Base-by-base conservation (phyloP, 2,888 invertebrate genomes). In the Steinernema carpocapsae region DNA sequence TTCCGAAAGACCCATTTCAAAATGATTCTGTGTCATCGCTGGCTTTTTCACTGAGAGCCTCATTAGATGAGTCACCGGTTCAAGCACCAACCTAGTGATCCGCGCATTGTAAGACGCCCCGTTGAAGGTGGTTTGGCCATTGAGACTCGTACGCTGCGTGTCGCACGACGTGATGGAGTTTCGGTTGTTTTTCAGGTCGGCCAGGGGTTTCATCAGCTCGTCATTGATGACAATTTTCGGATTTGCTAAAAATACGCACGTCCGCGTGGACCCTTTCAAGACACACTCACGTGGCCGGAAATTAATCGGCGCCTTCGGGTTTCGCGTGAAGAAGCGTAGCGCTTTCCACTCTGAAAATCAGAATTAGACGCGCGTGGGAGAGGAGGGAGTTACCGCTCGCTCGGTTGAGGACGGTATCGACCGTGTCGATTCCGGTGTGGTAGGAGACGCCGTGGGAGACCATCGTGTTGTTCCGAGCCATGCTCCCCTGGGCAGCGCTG, bases 341-440 rank as follows among this genome's bases (percentile, higher is more conserved):
- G 64, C 64, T 26, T 64, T 64, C 64, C 64, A 64, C 26, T 64
- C 64, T 64, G 64, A 14, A 56, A 26, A 56, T 56, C 22, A 2
- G 6, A 14, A 14, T 56, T 43, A 43, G 43, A 7, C 14, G 7
- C 43, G 14, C 43, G 7, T 43, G 14, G 43, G 14, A 43, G 43
- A 48, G 48, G 19, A 48, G n/a, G 19, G 48, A 48, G 29, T 17
- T 26, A 64, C 64, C 64, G 14, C 43, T 72, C 45, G 72, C 72
- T 70, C 72, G 48, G 43, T 79, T 79, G 70, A 83, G 73, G 52
- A 79, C 79, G 14, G 84, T 84, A 77, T 85, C 84, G 45, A 81
- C 77, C 59, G 83, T 84, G 74, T 85, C 84, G 72, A 76, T 77
- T 70, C 79, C 83, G 45, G 82, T 79, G 56, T 80, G 81, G 52